Percentiles rank a stretch among this genome's conserved stretches.
These are phyloP conservation scores for Halictus ligatus DNA, from an alignment of 2,888 invertebrate species.

Conservation along the genomic window DNA sequence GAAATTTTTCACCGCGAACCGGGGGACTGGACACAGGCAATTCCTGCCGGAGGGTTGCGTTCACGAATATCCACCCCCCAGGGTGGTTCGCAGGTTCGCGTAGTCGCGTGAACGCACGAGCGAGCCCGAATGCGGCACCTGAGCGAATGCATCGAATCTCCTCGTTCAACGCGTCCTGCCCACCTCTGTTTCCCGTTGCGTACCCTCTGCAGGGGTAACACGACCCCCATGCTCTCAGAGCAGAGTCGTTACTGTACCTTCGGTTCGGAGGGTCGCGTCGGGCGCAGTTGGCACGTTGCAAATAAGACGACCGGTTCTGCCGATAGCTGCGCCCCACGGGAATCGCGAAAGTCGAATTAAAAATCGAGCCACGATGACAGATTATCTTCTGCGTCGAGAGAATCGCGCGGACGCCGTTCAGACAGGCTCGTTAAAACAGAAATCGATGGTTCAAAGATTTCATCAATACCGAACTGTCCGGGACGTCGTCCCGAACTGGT, in stretches of 20 bases:
- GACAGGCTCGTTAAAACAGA: background rate
- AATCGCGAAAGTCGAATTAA: constrained; percentile 24
- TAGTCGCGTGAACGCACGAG: constrained; percentile 63
- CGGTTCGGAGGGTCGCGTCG: constrained; percentile 49
- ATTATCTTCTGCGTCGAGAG: background rate
- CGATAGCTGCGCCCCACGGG: constrained; percentile 43
- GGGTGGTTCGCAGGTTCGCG: constrained; percentile 18
- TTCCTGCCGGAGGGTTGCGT: constrained; percentile 44
- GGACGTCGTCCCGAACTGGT: background rate
- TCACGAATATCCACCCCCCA: background rate
- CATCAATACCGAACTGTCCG: background rate
- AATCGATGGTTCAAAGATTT: background rate
- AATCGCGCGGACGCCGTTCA: too few relatives aligned
- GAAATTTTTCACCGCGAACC: constrained; percentile 35
- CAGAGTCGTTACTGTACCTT: constrained; percentile 37
- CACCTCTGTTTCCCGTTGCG: constrained; percentile 21
- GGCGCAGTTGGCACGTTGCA: constrained; percentile 39
- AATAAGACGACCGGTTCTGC: constrained; percentile 54
- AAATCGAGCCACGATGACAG: background rate
- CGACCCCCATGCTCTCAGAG: constrained; percentile 31
- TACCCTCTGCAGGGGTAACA: constrained; percentile 30
- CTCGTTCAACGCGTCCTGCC: constrained; percentile 54
- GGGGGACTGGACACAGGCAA: constrained; percentile 51
- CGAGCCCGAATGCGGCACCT: constrained; percentile 71
- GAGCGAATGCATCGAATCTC: constrained; percentile 74